Evolutionary conservation across 2,797 vertebrate species (phyloP), one percentile per base, ranked within the genome.

Genomic region (Allobates femoralis): DNA sequence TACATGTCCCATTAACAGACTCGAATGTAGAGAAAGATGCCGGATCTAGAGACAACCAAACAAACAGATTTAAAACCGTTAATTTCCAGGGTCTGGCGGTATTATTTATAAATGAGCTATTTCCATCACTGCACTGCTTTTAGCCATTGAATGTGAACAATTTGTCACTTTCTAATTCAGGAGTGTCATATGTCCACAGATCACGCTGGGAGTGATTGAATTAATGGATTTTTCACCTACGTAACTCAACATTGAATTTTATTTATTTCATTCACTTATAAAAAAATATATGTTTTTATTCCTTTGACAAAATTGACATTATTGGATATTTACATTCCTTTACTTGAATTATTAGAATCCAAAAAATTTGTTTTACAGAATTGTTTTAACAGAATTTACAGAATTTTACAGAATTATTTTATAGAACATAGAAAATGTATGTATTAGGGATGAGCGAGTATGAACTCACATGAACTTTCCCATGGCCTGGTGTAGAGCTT

Each of bases 121-220:
- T 37, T 69, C 2, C 18, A 69, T 21, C 1, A 21, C 30, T 21
- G 32, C 5, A 16, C 6, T 67, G 64, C 5, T 7, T 23, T 7
- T 32, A 37, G 66, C 7, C 18, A 2, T 3, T 18, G 66, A 69
- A 69, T 69, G 18, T 69, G 19, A 69, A 34, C 21, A 69, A 69
- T 69, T 21, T 69, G 32, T 37, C 66, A 21, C 66, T 19, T 69
- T 69, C 66, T 69, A 69, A 69, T 37, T 69, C 32, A 21, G 66
- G 11, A 34, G 66, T 34, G 66, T 69, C 66, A 69, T 21, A 21
- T 69, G 7, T 21, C 32, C 19, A 23, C 32, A 69, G 11, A 34
- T 21, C 18, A 34, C 4, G 30, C 66, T 37, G 32, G 66, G 32
- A 69, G 66, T 21, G 66, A 34, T 3, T 37, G 32, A 69, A 37